phyloP scores from a whole-genome alignment of 2,797 vertebrate species.

The Sebastes steindachneri region DNA sequence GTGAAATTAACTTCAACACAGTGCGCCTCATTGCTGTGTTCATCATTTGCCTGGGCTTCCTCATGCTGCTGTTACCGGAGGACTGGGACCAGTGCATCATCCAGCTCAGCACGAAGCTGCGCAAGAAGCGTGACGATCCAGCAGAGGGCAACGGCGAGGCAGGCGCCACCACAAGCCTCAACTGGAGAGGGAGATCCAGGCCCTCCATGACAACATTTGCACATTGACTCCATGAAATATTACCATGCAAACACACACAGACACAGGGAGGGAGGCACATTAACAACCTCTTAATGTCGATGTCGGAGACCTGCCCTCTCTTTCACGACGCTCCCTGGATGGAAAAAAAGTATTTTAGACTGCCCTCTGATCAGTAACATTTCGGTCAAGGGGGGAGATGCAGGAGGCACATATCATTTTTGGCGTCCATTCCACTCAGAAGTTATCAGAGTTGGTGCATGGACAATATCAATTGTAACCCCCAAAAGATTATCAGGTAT shows the following conservation, averaged over 20 bases:
- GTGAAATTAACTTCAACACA: slow-evolving; percentile 94
- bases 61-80: slow-evolving; percentile 94
- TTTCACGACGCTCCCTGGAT: slow-evolving; percentile 12
- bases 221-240: slow-evolving; percentile 80
- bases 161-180: slow-evolving; percentile 80
- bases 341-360: slow-evolving; percentile 19
- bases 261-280: slow-evolving; percentile 5
- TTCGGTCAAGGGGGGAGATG: neutral
- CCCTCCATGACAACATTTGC: slow-evolving; percentile 91
- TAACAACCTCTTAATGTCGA: neutral
- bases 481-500: slow-evolving; percentile 42
- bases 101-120: slow-evolving; percentile 90
- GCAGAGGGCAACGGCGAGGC: slow-evolving; percentile 83
- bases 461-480: slow-evolving; percentile 41
- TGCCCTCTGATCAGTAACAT: slow-evolving; percentile 31
- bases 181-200: slow-evolving; percentile 87
- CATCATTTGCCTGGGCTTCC: slow-evolving; percentile 97
- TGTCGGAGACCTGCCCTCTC: slow-evolving; percentile 19
- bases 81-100: slow-evolving; percentile 97
- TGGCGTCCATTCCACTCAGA: slow-evolving; percentile 36
- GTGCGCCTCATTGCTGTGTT: slow-evolving; percentile 94
- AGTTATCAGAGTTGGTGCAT: slow-evolving; percentile 53
- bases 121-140: slow-evolving; percentile 92
- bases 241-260: neutral
- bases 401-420: slow-evolving; percentile 22